Percentiles rank a stretch among this genome's conserved stretches.
Conservation (phyloP, 2,113 vertebrate species). For the Phylloscopus trochilus region DNA sequence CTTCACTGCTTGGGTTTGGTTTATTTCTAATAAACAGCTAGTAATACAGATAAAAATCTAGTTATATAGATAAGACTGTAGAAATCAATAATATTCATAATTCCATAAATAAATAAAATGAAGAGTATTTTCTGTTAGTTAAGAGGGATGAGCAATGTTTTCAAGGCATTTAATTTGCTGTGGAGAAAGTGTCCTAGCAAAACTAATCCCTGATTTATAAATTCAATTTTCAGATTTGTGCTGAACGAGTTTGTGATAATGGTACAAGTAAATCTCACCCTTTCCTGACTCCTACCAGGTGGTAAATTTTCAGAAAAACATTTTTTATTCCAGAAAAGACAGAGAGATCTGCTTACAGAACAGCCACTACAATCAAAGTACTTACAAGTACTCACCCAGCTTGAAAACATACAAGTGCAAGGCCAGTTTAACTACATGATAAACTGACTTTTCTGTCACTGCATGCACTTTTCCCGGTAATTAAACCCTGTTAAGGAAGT, state of each 20-base stretch:
- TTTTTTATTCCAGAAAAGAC: not conserved
- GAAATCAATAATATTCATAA: not conserved
- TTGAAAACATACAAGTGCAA: not conserved
- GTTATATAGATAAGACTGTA: not conserved
- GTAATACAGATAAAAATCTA: not conserved
- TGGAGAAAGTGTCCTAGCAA: not conserved
- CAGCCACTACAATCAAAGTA: not conserved
- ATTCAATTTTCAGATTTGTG: not conserved
- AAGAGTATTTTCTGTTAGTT: not conserved
- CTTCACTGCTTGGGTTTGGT: not conserved
- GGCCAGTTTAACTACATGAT: not conserved
- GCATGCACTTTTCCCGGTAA: not conserved
- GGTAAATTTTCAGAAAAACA: not conserved
- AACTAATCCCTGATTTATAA: not conserved
- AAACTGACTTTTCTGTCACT: not conserved
- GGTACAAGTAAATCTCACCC: not conserved
- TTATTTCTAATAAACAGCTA: not conserved
- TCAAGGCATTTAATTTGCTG: not conserved
- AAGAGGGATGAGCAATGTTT: not conserved
- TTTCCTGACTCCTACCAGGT: not conserved
- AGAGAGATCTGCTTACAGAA: not conserved
- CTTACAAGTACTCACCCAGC: not conserved
- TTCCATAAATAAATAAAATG: not conserved
- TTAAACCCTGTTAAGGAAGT: not conserved
- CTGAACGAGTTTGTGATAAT: not conserved